Evolutionary conservation across 2,888 invertebrate genomes (phyloP), one percentile per base, ranked within the genome.

Genomic region (Heteromurus nitidus): DNA sequence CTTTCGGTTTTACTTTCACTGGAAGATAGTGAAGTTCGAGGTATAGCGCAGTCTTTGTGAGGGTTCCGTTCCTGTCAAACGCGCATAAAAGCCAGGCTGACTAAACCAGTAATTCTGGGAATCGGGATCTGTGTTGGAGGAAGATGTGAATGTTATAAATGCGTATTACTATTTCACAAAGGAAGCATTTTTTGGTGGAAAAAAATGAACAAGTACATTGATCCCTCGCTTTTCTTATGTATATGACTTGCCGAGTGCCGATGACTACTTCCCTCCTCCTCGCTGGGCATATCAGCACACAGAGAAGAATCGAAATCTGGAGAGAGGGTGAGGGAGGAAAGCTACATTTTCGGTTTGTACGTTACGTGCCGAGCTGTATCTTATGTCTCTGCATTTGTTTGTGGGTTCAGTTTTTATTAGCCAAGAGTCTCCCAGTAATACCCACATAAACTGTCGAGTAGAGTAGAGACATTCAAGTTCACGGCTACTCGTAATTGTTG

Each of bases 191-290:
- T 50, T n/a, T n/a, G 13, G 26, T 28, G 58, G 58, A 26, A 58
- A 16, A 58, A 58, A 9, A 50, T 31, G 16, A 30, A 62, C 31
- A 31, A 62, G 73, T 73, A 31, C 64, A 64, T 73, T 73, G 73
- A 73, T 73, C 73, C 64, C 72, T 64, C 13, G 9, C 16, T 30
- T 62, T 50, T 64, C 44, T 31, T 28, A 13, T 30, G n/a, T 13
- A 31, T 62, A 20, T 53, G 20, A 18, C 24, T 26, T 58, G 24
- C 58, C 18, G 22, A 9, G 13, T 67, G 42, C n/a, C 44, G 24
- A 62, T 62, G 60, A n/a, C 30, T 55, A 11, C 20, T 3, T 22
- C 22, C 36, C 13, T 9, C 7, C n/a, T 47, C 11, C n/a, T 11
- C 18, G 22, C 53, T 22, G 20, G 7, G 24, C 13, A 13, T 5